Conservation (phyloP, 2,113 vertebrate species). For the Eolophus roseicapilla region DNA sequence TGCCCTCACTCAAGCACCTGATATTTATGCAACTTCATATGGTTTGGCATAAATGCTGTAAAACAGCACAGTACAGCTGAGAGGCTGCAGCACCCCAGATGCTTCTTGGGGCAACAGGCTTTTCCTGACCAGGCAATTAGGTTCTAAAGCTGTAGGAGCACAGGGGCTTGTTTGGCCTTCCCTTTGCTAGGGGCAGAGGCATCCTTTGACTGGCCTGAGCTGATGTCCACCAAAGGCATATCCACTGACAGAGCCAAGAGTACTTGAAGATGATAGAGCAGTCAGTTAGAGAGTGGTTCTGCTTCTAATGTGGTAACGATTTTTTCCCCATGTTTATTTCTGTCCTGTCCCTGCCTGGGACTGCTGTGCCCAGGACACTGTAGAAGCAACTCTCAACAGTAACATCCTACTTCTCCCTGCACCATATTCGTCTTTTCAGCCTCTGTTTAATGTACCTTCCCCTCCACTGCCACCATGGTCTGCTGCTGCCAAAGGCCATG, state of each 20-base stretch:
- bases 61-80: not conserved
- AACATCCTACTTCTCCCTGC: not conserved
- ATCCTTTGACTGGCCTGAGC: not conserved
- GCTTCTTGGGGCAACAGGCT: not conserved
- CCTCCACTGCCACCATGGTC: not conserved
- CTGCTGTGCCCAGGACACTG: not conserved
- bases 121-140: not conserved
- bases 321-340: not conserved
- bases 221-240: not conserved
- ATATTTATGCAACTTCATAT: not conserved
- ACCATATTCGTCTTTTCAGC: not conserved
- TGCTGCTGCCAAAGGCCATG: not conserved
- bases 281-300: not conserved
- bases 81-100: not conserved
- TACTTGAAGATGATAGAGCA: not conserved
- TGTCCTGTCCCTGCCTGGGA: not conserved
- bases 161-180: not conserved
- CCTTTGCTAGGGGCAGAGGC: not conserved
- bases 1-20: not conserved
- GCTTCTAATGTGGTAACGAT: not conserved
- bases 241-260: not conserved
- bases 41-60: not conserved
- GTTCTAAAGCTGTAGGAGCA: not conserved
- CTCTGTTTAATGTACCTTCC: not conserved
- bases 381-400: not conserved